phyloP scores from a whole-genome alignment of 2,888 invertebrate species.

The Cryptocheilus praepositus region DNA sequence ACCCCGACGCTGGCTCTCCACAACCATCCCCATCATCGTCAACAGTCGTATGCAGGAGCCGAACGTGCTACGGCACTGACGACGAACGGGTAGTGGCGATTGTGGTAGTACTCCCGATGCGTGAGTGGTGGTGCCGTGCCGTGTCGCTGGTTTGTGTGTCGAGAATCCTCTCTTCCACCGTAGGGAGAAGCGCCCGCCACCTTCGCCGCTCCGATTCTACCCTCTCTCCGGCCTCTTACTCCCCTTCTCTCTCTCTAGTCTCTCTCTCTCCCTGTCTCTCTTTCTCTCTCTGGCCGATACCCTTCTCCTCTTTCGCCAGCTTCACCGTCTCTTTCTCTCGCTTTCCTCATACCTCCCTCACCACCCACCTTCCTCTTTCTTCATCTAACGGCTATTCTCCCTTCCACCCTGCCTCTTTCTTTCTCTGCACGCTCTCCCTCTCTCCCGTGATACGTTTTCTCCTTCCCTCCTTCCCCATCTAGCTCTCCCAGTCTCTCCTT shows the following conservation, averaged over 20 bases:
- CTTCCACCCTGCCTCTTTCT: too few relatives aligned
- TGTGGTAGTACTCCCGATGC: slow-evolving; percentile 21
- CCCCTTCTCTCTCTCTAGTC: background rate
- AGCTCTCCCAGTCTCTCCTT: slow-evolving; percentile 21
- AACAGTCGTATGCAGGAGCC: background rate
- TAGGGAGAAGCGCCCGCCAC: slow-evolving; percentile 19
- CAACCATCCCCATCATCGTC: slow-evolving; percentile 5
- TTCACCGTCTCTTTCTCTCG: slow-evolving; percentile 15
- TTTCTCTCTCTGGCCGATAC: slow-evolving; percentile 12
- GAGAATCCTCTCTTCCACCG: slow-evolving; percentile 27
- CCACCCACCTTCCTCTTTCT: background rate
- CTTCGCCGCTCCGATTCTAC: slow-evolving; percentile 17
- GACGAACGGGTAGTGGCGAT: slow-evolving; percentile 27
- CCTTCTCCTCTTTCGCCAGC: slow-evolving; percentile 19
- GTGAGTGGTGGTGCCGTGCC: slow-evolving; percentile 30
- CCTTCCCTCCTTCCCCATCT: slow-evolving; percentile 20
- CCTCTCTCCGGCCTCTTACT: slow-evolving; percentile 1
- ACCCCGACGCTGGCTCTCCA: background rate
- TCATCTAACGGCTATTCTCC: background rate
- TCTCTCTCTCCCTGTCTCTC: too few relatives aligned
- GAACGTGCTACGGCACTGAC: slow-evolving; percentile 18
- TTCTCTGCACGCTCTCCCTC: background rate
- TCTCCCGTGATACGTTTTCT: slow-evolving; percentile 25
- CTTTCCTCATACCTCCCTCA: background rate
- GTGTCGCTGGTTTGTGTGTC: slow-evolving; percentile 32